Base-by-base conservation (phyloP, 2,113 vertebrate species). In the Montifringilla adamsi region DNA sequence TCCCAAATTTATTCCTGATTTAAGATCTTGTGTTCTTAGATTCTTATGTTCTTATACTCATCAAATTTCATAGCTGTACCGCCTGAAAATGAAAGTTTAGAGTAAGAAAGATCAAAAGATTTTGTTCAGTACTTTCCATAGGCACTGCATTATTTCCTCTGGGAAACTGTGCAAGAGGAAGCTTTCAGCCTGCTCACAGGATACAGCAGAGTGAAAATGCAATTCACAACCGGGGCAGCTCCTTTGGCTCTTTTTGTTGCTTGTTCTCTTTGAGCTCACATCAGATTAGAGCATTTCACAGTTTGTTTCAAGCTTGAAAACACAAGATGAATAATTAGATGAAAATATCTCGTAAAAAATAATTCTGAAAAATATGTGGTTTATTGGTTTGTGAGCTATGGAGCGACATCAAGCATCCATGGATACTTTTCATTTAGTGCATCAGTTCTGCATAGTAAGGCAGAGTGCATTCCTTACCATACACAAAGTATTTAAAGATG, bases 281-380 rank as follows among this genome's bases (percentile, higher is more conserved):
- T 33, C 53, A 80, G 70, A 83, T 37, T 68, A 53, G 73, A 55
- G 39, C 17, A 75, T 84, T 83, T 95, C 2, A 2, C 88, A 77
- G 55, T 55, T 90, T 60, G 69, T 95, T 96, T 97, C 95, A 88
- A 94, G 93, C 90, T 94, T 43, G 69, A 96, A 97, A 94, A 92
- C 89, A 95, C 60, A 87, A 84, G 91, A 82, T 87, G 93, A 96
- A 70, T 91, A 93, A 96, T 50, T 58, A 73, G 52, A 64, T 84
- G 75, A 97, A 97, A 96, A 70, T 90, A 84, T 53, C 39, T 77
- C 59, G 72, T 72, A 85, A 87, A 30, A 87, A 94, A 90, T 94
- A 72, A 76, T 72, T 41, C 79, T 85, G 62, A 66, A 89, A 91
- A 85, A 92, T 56, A 56, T 60, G 59, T 72, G 47, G 66, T 67